Percentiles rank a stretch among this genome's conserved stretches.
Evolutionary conservation across 2,797 vertebrate genomes (phyloP).

Genomic region (Parotocinclus haroldoi): DNA sequence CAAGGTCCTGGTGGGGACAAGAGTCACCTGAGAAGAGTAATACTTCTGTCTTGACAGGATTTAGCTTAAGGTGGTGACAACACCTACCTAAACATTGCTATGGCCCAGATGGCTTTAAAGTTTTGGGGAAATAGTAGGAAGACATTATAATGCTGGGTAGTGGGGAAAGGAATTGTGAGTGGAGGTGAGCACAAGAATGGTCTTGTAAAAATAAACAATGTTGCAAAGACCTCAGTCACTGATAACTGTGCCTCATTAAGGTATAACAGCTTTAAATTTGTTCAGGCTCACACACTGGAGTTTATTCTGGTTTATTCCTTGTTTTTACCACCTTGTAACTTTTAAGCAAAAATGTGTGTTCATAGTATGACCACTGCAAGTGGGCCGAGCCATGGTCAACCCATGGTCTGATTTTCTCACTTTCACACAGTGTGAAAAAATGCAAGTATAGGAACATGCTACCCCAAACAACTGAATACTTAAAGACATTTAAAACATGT

Average conservation of each 20-base stretch:
- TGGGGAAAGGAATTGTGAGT: constrained; percentile 62
- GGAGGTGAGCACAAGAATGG: constrained; percentile 62
- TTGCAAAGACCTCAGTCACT: constrained; percentile 54
- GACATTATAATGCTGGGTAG: constrained; percentile 13
- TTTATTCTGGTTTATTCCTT: constrained; percentile 66
- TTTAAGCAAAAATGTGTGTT: constrained; percentile 76
- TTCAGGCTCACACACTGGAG: constrained; percentile 61
- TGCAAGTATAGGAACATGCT: background rate
- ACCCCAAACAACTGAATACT: no score
- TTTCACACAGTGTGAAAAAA: background rate
- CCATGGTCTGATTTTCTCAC: constrained; percentile 37
- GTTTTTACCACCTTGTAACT: constrained; percentile 75
- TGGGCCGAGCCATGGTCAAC: constrained; percentile 52
- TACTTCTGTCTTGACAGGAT: no score
- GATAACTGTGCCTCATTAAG: constrained; percentile 56
- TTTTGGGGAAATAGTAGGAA: background rate
- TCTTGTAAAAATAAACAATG: constrained; percentile 74
- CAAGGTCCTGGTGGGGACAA: no score
- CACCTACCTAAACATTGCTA: no score
- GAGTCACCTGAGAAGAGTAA: no score
- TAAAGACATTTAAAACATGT: no score
- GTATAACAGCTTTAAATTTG: constrained; percentile 70
- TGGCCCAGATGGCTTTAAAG: no score
- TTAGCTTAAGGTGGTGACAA: no score
- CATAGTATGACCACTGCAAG: constrained; percentile 65